Evolutionary conservation across 2,888 invertebrate genomes (phyloP).

Genomic region (Myopa testacea): DNA sequence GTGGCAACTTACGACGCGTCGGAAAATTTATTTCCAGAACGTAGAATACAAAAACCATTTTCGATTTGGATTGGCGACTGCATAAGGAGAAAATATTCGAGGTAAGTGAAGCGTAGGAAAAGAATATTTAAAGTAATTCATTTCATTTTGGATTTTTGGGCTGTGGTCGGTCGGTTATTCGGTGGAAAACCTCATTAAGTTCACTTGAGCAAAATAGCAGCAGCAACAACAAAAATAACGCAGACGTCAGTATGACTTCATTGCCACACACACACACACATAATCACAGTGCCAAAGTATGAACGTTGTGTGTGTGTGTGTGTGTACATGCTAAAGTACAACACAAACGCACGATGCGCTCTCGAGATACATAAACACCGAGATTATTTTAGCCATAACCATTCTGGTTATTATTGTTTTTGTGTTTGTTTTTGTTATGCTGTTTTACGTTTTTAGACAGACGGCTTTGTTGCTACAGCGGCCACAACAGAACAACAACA

Average conservation of each 20-base stretch:
- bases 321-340: background rate
- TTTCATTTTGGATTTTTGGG: constrained; percentile 44
- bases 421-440: constrained; percentile 32
- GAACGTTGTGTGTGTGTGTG: background rate
- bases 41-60: constrained; percentile 1
- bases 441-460: constrained; percentile 19
- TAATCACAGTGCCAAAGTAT: constrained; percentile 13
- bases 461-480: constrained; percentile 43
- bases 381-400: constrained; percentile 27
- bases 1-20: constrained; percentile 16
- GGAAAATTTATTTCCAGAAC: constrained; percentile 21
- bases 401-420: constrained; percentile 21
- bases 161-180: constrained; percentile 48
- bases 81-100: constrained; percentile 30
- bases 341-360: constrained; percentile 8
- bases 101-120: constrained; percentile 37
- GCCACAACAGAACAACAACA: constrained; percentile 38
- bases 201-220: constrained; percentile 30
- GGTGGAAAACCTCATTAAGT: constrained; percentile 26
- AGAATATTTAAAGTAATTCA: constrained; percentile 35
- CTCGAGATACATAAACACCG: background rate
- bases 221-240: constrained; percentile 40
- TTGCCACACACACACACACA: constrained; percentile 39
- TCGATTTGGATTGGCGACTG: constrained; percentile 37
- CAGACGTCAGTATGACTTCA: constrained; percentile 50